Evolutionary conservation across 2,888 invertebrate species (phyloP), one percentile per base, ranked within the genome.

Genomic region (Drosophila ezoana): DNA sequence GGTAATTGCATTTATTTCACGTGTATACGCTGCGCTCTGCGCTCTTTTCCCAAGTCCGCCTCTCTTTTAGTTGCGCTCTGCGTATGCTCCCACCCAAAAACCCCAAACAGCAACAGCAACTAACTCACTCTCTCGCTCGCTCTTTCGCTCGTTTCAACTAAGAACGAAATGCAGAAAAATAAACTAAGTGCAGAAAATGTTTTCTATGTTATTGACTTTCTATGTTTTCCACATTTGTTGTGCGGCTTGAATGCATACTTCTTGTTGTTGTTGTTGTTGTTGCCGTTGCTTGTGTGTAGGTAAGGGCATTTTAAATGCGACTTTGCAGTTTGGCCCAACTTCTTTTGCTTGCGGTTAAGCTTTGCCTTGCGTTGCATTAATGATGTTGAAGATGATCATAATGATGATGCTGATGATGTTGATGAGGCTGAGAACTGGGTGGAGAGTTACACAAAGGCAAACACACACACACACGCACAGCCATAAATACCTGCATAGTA

Each of bases 1-100:
- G 74, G 88, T 88, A 83, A 83, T 87, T 88, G 86, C 88, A 88
- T 85, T 87, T 87, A 83, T 79, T 83, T 82, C 87, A 86, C 87
- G 81, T 81, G 81, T 62, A 65, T 70, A 60, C 41, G 52, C n/a
- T 41, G 32, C 56, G 49, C 85, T 67, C 82, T 74, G 53, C 63
- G 69, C 70, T 76, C 65, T 79, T 65, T 70, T 44, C 23, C 40
- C 35, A 43, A 62, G 49, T 57, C 28, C 32, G 43, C 11, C 28
- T 38, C 41, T 67, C 48, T 57, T 45, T 59, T 60, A 44, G 43
- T 32, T 54, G 40, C 56, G 53, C 66, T 72, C 48, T 47, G 28
- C 28, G 28, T 40, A 5, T 4, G 40, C 40, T 35, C 14, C 20
- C 48, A 8, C 20, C 33, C 13, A n/a, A 69, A 69, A 52, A 32